Conservation (phyloP, 2,888 invertebrate genomes). For the Portevinia maculata region DNA sequence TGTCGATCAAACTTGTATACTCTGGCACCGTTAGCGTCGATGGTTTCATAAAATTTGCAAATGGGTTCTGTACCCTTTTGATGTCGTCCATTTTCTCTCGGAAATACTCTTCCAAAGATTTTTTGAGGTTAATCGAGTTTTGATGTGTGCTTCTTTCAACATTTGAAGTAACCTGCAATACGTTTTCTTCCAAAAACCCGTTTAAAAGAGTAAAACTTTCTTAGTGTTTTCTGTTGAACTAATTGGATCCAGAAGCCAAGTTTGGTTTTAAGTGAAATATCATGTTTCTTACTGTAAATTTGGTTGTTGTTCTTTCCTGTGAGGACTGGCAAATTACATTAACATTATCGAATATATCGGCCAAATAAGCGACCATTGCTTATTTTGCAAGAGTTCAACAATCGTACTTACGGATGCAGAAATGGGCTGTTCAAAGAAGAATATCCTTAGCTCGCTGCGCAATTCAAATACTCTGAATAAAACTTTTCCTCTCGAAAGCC, state of each 20-base stretch:
- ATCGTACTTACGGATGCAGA: neutral
- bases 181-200: too few species aligned
- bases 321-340: conserved; percentile 17
- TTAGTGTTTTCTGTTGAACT: conserved; percentile 1
- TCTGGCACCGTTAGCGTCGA: conserved; percentile 6
- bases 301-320: conserved; percentile 9
- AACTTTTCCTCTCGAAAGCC: too few species aligned
- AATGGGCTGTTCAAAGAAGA: neutral
- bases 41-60: conserved; percentile 7
- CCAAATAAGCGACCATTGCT: conserved; percentile 18
- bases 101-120: too few species aligned
- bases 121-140: neutral
- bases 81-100: neutral
- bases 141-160: neutral
- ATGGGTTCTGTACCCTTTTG: conserved; percentile 2
- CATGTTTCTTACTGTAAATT: conserved; percentile 1
- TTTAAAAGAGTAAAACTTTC: neutral
- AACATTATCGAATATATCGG: conserved; percentile 11
- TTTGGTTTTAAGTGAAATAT: conserved; percentile 1
- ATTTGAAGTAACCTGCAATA: too few species aligned
- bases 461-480: too few species aligned
- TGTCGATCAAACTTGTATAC: neutral
- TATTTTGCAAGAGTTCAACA: neutral
- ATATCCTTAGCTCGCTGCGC: too few species aligned
- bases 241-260: conserved; percentile 1